Conservation (phyloP, 2,888 invertebrate species). For the Sphaerophoria rueppellii region DNA sequence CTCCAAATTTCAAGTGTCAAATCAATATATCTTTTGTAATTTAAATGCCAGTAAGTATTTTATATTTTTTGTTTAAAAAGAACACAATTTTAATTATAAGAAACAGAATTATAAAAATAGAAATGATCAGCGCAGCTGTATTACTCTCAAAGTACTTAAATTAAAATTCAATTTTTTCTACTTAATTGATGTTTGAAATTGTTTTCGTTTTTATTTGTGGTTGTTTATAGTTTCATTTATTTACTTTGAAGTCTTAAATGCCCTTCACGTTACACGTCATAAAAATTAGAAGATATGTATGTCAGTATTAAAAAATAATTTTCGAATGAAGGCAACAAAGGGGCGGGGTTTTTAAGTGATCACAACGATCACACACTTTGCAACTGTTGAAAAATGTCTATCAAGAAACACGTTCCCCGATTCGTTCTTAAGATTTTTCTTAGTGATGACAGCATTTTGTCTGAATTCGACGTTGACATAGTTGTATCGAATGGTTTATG, state of each 20-base stretch:
- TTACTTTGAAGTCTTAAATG: conserved; percentile 21
- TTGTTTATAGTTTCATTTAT: conserved; percentile 3
- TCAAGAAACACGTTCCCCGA: not conserved
- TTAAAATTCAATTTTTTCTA: conserved; percentile 7
- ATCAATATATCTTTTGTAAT: too few species aligned
- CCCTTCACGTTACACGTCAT: conserved; percentile 19
- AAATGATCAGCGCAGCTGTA: conserved; percentile 19
- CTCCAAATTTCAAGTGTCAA: too few species aligned
- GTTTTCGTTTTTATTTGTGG: not conserved
- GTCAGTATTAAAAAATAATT: not conserved
- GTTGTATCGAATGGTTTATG: not conserved
- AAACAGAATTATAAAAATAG: conserved; percentile 30
- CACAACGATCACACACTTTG: not conserved
- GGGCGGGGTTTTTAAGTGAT: conserved; percentile 1
- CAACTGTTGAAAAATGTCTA: not conserved
- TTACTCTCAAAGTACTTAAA: not conserved
- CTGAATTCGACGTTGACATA: conserved; percentile 9
- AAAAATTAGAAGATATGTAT: not conserved
- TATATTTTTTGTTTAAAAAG: conserved; percentile 8
- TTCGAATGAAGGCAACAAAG: not conserved
- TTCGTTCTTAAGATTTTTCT: conserved; percentile 1
- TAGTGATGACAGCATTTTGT: conserved; percentile 13
- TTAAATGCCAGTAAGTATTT: not conserved
- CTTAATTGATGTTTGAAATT: conserved; percentile 15
- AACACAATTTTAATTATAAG: conserved; percentile 15